phyloP scores from a whole-genome alignment of 2,797 vertebrate genomes.

The Channallabes apus region DNA sequence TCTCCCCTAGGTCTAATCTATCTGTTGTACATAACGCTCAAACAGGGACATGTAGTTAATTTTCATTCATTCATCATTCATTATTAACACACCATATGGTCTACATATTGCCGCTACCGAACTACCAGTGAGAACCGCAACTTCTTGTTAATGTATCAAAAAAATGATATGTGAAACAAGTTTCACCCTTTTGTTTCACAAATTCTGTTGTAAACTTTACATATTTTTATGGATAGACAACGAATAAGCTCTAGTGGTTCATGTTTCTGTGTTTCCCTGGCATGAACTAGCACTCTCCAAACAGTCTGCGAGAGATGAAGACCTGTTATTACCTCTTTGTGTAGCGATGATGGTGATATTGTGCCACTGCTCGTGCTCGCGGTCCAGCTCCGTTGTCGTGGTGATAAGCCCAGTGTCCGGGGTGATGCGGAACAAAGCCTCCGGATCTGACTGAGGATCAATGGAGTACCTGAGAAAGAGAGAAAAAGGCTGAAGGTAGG shows the following conservation, averaged over 20 bases:
- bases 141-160: background rate
- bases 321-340: conserved; percentile 79
- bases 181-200: too few species aligned
- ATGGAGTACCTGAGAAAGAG: conserved; percentile 81
- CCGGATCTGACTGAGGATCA: conserved; percentile 85
- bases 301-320: background rate
- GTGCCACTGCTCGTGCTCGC: conserved; percentile 85
- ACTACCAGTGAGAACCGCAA: background rate
- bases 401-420: conserved; percentile 84
- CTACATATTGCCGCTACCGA: background rate
- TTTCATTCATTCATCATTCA: background rate
- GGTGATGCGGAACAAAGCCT: conserved; percentile 83
- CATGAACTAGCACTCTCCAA: background rate
- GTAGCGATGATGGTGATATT: conserved; percentile 87
- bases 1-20: background rate
- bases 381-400: conserved; percentile 82
- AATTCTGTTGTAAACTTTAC: background rate
- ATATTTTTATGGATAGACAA: background rate
- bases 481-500: conserved; percentile 45
- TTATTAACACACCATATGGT: conserved; percentile 6
- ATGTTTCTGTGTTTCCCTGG: background rate
- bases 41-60: background rate
- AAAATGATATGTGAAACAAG: background rate
- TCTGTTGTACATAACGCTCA: background rate
- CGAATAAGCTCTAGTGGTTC: background rate